Evolutionary conservation across 2,797 vertebrate genomes (phyloP).

Genomic region (Aeoliscus strigatus): DNA sequence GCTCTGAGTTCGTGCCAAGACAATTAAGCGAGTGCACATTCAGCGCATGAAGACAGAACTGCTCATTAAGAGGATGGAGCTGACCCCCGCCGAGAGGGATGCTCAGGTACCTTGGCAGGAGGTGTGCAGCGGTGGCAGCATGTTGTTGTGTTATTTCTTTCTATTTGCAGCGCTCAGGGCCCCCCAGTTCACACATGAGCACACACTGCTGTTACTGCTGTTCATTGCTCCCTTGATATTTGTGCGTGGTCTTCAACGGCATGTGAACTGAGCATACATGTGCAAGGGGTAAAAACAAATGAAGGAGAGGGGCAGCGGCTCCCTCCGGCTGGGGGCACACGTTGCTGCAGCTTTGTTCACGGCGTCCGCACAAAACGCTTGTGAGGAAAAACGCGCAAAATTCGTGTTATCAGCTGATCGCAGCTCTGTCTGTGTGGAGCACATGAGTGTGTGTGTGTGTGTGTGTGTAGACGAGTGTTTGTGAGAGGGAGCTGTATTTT

Average conservation of each 20-base stretch:
- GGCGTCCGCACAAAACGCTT: too few species aligned
- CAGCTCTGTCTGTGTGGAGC: too few species aligned
- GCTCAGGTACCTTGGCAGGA: constrained; percentile 65
- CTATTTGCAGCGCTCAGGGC: constrained; percentile 48
- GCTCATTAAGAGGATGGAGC: constrained; percentile 61
- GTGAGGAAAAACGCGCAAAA: constrained; percentile 2
- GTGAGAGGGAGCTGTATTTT: constrained; percentile 46
- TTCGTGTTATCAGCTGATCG: constrained; percentile 42
- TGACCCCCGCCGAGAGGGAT: constrained; percentile 59
- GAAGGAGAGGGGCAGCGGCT: constrained; percentile 48
- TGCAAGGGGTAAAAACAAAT: constrained; percentile 56
- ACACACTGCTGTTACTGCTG: constrained; percentile 55
- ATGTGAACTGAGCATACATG: constrained; percentile 41
- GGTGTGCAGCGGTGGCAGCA: constrained; percentile 48
- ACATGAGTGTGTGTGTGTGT: too few species aligned
- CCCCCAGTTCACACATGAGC: constrained; percentile 56
- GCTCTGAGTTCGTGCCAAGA: constrained; percentile 26
- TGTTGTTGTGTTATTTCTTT: constrained; percentile 63
- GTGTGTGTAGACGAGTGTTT: constrained; percentile 6
- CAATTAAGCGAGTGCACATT: constrained; percentile 38
- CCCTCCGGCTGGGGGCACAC: constrained; percentile 26
- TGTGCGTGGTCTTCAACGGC: constrained; percentile 50
- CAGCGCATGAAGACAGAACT: constrained; percentile 39
- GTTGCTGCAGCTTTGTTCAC: constrained; percentile 8
- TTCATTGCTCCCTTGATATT: constrained; percentile 61